Evolutionary conservation across 2,797 vertebrate species (phyloP), one percentile per base, ranked within the genome.

Genomic region (Fistularia commersonii): DNA sequence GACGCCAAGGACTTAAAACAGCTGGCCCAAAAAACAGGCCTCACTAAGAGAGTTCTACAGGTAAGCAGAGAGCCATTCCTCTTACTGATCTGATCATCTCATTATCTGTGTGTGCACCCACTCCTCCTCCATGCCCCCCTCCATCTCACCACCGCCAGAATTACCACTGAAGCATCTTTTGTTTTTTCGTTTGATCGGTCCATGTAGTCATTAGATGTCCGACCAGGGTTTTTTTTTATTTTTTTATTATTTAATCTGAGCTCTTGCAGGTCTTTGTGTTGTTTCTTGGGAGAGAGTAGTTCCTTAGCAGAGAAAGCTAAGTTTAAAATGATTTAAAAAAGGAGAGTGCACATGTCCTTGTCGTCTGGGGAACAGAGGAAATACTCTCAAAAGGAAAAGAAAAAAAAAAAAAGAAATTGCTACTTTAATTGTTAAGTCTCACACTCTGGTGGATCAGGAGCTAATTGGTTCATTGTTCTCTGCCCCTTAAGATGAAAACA

Each of bases 1-100:
- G 97, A 99, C 62, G 97, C 97, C 86, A 99, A 99, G 93, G 97
- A 99, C 88, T 93, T 99, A 90, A 99, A 98, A 80, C 97, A 99
- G 82, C 94, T 99, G 77, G 97, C 97, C 76, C 97, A 99, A 89
- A 99, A 98, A 87, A 99, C 97, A n/a, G 97, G 97, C 77, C 92
- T 99, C 79, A 99, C 97, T 88, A 99, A 99, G 88, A 91, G 97
- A 92, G 97, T 99, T 87, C 85, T 99, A 72, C 97, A 99, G 97
- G 97, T 99, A 96, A 98, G 96, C 85, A 57, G 48, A n/a, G 41
- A 41, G 51, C 51, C 71, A 35, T 74, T 82, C 52, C 57, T 65
- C 63, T 69, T 64, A 38, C 53, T 61, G 39, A 62, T 47, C 60
- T 61, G 61, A 61, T 70, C 71, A 68, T 8, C 54, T 34, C 45